Conservation (phyloP, 1,140 invertebrate species). For the Chironomus striatipennis region DNA sequence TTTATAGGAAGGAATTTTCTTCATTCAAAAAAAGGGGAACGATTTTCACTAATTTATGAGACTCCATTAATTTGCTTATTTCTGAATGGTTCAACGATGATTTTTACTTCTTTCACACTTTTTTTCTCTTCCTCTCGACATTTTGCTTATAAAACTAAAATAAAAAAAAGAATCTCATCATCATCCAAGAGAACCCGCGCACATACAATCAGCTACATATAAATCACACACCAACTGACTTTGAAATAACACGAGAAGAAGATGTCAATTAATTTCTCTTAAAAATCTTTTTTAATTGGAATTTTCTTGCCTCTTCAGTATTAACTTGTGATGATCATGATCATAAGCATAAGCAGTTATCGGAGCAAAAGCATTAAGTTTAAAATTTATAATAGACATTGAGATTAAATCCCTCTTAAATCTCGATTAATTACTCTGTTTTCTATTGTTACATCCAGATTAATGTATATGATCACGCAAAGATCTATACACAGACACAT, state of each 20-base stretch:
- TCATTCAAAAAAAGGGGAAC: too few species aligned
- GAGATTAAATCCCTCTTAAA: not conserved
- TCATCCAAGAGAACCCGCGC: not conserved
- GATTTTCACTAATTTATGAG: not conserved
- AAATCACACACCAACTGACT: constrained; percentile 21
- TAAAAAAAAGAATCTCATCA: not conserved
- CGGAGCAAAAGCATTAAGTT: too few species aligned
- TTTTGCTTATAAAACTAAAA: not conserved
- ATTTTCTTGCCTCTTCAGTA: not conserved
- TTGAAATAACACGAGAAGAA: constrained; percentile 13
- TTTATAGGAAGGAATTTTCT: too few species aligned
- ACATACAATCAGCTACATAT: not conserved
- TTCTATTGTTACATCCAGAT: not conserved
- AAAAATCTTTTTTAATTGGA: not conserved
- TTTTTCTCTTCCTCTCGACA: too few species aligned
- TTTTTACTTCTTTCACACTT: too few species aligned
- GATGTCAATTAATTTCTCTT: constrained; percentile 14
- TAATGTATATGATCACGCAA: not conserved
- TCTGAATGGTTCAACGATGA: too few species aligned
- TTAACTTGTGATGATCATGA: not conserved
- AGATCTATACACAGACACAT: too few species aligned
- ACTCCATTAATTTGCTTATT: constrained; percentile 12
- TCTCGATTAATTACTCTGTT: not conserved
- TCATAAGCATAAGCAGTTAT: not conserved
- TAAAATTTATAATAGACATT: too few species aligned